Evolutionary conservation across 2,888 invertebrate species (phyloP).

Genomic region (Drepanosiphum platanoidis): DNA sequence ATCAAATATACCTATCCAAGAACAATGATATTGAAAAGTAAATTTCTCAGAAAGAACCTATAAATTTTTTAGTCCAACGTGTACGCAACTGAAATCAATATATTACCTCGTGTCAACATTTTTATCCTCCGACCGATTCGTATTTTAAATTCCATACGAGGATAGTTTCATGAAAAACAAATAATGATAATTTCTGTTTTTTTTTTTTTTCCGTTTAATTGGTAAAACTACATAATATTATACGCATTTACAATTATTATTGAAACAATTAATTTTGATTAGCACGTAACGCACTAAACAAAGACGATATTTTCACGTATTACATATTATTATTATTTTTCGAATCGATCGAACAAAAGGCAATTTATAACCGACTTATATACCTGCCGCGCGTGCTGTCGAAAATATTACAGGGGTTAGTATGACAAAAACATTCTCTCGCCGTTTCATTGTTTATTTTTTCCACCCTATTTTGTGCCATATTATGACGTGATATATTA

Average conservation of each 20-base stretch:
- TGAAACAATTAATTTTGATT: no score
- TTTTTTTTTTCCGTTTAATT: no score
- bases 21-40: not conserved
- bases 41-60: not conserved
- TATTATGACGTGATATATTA: no score
- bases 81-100: not conserved
- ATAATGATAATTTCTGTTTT: no score
- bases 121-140: no score
- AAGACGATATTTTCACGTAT: not conserved
- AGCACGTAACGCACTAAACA: no score
- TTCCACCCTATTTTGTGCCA: slow-evolving; percentile 5
- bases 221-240: no score
- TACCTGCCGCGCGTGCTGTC: not conserved
- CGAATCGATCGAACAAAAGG: slow-evolving; percentile 40
- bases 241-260: no score
- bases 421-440: slow-evolving; percentile 40
- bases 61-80: not conserved
- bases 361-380: slow-evolving; percentile 40
- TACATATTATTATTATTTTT: not conserved
- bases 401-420: slow-evolving; percentile 31
- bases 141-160: no score
- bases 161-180: no score
- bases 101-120: no score
- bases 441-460: slow-evolving; percentile 31
- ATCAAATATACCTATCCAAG: not conserved